Base-by-base conservation (phyloP, 1,140 invertebrate genomes). In the Ctenoplectra terminalis region DNA sequence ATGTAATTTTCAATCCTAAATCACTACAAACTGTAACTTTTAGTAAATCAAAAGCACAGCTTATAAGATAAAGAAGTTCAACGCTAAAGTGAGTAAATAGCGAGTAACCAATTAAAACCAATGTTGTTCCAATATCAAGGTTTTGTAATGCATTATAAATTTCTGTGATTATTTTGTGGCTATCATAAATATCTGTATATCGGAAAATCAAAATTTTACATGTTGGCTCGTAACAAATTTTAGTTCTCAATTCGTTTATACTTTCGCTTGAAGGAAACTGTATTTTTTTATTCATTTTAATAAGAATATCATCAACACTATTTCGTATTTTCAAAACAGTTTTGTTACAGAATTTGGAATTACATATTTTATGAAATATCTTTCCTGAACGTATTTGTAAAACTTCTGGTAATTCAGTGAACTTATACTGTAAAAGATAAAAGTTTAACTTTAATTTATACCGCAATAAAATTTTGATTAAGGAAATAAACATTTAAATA, bases 31-130 rank as follows among this genome's bases (percentile, higher is more conserved):
- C 13, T 15, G 69, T n/a, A 37, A 93, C 43, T 77, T 84, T 85
- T 0, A 94, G 69, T n/a, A 70, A 81, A 11, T 91, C 66, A 87
- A 94, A 94, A 8, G 85, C 78, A 70, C 88, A 89, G 31, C 87
- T 81, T 4, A 94, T 58, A 20, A 94, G 72, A 83, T 90, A 92
- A 6, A 94, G 71, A 31, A 94, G 76, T 23, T 92, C 93, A 48
- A 94, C 85, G 81, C 91, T 93, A 46, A 94, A 91, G 54, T 93
- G 91, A 26, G 90, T 92, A 13, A 94, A 61, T 29, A 94, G 89
- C 64, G 90, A 89, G 67, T 92, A 94, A 37, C 93, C 93, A 73
- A 91, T 74, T 40, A 94, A 78, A 69, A 92, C 23, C 23, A 94
- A 83, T 63, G 70, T 81, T 17, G 91, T 67, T 71, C 85, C 84